Conservation (phyloP, 2,113 vertebrate genomes). For the Charadrius vociferus region DNA sequence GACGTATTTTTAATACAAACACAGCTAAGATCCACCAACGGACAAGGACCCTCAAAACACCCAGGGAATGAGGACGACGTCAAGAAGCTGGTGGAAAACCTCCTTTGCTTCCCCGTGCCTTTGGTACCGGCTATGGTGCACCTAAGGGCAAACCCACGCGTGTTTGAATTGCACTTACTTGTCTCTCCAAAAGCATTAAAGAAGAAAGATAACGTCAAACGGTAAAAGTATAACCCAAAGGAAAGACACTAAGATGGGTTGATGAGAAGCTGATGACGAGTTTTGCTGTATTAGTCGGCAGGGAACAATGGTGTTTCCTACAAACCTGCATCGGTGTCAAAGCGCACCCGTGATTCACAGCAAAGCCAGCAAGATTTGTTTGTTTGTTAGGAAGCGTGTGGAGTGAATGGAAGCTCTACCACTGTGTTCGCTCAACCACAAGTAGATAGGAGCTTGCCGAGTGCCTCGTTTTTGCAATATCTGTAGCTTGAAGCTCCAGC, state of each 20-base stretch:
- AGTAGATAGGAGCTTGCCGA: not conserved
- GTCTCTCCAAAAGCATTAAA: constrained; percentile 50
- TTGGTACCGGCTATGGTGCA: not conserved
- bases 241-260: not conserved
- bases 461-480: not conserved
- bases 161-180: constrained; percentile 33
- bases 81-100: not conserved
- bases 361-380: not conserved
- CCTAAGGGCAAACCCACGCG: not conserved
- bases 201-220: constrained; percentile 10
- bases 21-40: not conserved
- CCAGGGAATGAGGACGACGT: not conserved
- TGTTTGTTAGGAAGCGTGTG: not conserved
- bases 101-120: not conserved
- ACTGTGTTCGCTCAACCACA: not conserved
- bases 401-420: not conserved
- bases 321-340: constrained; percentile 47
- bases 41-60: not conserved
- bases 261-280: not conserved
- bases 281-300: not conserved
- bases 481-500: not conserved
- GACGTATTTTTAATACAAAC: not conserved
- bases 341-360: not conserved
- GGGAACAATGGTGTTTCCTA: not conserved
- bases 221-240: not conserved